Base-by-base conservation (phyloP, 2,797 vertebrate species). In the Halcyon chelicuti region DNA sequence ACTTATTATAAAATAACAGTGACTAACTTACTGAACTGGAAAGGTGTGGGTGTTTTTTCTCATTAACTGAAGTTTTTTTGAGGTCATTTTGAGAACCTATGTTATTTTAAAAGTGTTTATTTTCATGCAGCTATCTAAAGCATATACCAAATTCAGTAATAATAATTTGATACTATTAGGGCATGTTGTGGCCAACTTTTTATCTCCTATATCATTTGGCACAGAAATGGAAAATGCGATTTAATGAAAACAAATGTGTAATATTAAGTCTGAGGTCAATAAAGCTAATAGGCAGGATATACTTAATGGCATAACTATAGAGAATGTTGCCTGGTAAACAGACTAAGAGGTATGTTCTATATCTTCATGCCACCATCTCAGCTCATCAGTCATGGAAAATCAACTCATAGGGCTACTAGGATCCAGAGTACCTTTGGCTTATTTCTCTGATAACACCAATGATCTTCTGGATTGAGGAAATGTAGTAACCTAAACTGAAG, bases 201-300 rank as follows among this genome's bases (percentile, higher is more conserved):
- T 40, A 74, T 95, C 57, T 87, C 61, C 15, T 86, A n/a, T 87
- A 51, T 84, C 40, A 79, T 82, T 96, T 94, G 70, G 44, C 73
- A 37, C 2, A 10, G 86, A 89, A 96, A 91, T 79, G 10, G 75
- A 94, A 97, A 96, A 93, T 1, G 5, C 13, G 88, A 55, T 91
- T 90, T 95, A 95, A 94, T 93, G 80, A 89, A 94, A 94, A 95
- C 37, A 87, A 94, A 96, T 92, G 78, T 81, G 46, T 52, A 71
- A 54, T 83, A 86, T 92, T 81, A 97, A 58, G 39, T 65, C 62
- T 89, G 70, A 93, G 87, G 87, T 94, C 86, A 91, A 76, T 84
- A 94, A 87, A 94, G 55, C n/a, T 95, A 86, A 94, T 47, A 94
- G 71, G 83, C 19, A 71, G 37, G 65, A 81, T 70, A 47, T 62